Evolutionary conservation across 2,797 vertebrate genomes (phyloP).

Genomic region (Lutjanus argentimaculatus): DNA sequence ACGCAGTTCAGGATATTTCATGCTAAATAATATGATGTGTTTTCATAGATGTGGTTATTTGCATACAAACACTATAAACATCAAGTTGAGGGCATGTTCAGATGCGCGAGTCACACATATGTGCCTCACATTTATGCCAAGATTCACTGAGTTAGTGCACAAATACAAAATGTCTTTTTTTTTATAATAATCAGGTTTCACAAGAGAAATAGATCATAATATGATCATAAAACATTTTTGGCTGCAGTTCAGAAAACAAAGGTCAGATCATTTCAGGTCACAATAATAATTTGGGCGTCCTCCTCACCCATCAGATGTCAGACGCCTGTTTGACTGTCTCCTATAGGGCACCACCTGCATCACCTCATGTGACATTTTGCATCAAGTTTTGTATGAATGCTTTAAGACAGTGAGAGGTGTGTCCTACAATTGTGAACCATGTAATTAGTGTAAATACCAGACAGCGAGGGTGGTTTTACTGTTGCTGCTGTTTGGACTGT

Average conservation of each 20-base stretch:
- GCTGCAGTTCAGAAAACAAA: neutral
- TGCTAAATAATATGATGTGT: neutral
- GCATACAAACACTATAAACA: neutral
- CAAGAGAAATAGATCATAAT: neutral
- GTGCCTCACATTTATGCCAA: neutral
- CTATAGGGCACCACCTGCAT: neutral
- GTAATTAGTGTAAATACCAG: neutral
- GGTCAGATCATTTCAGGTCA: neutral
- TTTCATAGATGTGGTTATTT: neutral
- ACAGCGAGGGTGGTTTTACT: neutral
- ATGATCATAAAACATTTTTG: neutral
- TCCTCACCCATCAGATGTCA: neutral
- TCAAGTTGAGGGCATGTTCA: neutral
- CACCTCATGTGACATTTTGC: neutral
- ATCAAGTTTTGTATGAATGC: neutral
- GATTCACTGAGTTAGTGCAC: neutral
- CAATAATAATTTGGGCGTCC: neutral
- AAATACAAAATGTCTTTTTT: neutral
- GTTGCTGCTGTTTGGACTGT: neutral
- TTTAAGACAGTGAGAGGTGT: neutral
- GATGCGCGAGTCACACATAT: neutral
- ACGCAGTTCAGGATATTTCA: neutral
- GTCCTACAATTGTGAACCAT: neutral
- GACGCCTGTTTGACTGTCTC: neutral
- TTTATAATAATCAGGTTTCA: neutral